Conservation (phyloP, 2,113 vertebrate species). For the Tautogolabrus adspersus region DNA sequence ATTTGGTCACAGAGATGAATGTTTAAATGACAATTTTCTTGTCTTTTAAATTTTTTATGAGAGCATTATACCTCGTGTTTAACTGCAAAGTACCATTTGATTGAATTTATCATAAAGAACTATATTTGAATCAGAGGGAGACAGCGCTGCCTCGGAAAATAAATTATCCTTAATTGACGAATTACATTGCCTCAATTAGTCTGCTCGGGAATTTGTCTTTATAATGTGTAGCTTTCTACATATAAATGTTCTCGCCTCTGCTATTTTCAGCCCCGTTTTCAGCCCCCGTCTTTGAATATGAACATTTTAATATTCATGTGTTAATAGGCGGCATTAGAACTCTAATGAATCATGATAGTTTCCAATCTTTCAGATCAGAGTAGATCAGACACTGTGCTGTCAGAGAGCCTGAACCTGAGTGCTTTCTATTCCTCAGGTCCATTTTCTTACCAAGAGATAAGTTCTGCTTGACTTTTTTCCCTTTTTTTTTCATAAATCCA, state of each 20-base stretch:
- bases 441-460: neutral
- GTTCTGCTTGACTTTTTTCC: neutral
- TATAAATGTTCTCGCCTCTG: slow-evolving; percentile 77
- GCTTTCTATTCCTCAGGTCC: slow-evolving; percentile 6
- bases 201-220: slow-evolving; percentile 80
- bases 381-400: slow-evolving; percentile 34
- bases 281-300: slow-evolving; percentile 67
- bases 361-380: slow-evolving; percentile 45
- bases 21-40: slow-evolving; percentile 81
- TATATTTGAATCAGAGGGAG: slow-evolving; percentile 86
- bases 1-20: slow-evolving; percentile 82
- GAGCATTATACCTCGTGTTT: slow-evolving; percentile 86
- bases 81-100: slow-evolving; percentile 88
- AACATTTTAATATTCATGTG: slow-evolving; percentile 78
- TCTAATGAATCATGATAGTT: slow-evolving; percentile 64
- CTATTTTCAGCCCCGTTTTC: slow-evolving; percentile 81
- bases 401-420: slow-evolving; percentile 28
- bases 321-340: slow-evolving; percentile 75
- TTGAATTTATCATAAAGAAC: slow-evolving; percentile 89
- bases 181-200: slow-evolving; percentile 85
- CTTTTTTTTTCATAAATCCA: neutral
- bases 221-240: slow-evolving; percentile 79
- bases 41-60: slow-evolving; percentile 82
- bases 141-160: slow-evolving; percentile 78
- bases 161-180: slow-evolving; percentile 84